These are phyloP conservation scores for Scaptomyza caliginosa DNA, from an alignment of 2,888 invertebrate genomes.

Conservation along the genomic window DNA sequence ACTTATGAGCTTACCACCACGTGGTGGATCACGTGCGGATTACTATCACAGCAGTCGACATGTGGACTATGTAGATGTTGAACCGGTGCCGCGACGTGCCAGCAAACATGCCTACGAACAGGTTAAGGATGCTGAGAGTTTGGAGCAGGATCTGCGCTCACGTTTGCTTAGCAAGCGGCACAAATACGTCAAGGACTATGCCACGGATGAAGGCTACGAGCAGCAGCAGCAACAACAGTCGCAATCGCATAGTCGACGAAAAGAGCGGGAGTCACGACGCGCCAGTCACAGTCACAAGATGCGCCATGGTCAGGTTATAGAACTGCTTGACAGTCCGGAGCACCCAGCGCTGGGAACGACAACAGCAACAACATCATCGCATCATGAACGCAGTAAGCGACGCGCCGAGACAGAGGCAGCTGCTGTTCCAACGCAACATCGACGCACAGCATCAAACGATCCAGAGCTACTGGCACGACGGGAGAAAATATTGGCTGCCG, in stretches of 20 bases:
- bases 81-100: slow-evolving; percentile 52
- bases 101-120: slow-evolving; percentile 70
- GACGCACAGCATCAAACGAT: slow-evolving; percentile 80
- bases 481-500: slow-evolving; percentile 89
- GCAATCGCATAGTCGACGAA: slow-evolving; percentile 52
- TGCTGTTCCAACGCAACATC: slow-evolving; percentile 33
- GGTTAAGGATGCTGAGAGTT: slow-evolving; percentile 85
- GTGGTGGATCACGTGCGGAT: slow-evolving; percentile 41
- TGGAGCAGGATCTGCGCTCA: slow-evolving; percentile 90
- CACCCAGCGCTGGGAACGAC: slow-evolving; percentile 19
- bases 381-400: slow-evolving; percentile 60
- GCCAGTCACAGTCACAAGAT: slow-evolving; percentile 60
- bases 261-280: slow-evolving; percentile 64
- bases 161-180: slow-evolving; percentile 89
- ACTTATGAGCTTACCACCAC: slow-evolving; percentile 44
- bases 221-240: slow-evolving; percentile 50
- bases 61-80: slow-evolving; percentile 60
- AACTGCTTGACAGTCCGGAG: slow-evolving; percentile 85
- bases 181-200: slow-evolving; percentile 87
- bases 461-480: slow-evolving; percentile 86
- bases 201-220: slow-evolving; percentile 64
- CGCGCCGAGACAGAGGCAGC: slow-evolving; percentile 72
- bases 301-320: slow-evolving; percentile 81
- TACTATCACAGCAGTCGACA: slow-evolving; percentile 67
- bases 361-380: slow-evolving; percentile 53